These are phyloP conservation scores for Phylloscopus collybita DNA, from an alignment of 2,797 vertebrate species.

Conservation along the genomic window DNA sequence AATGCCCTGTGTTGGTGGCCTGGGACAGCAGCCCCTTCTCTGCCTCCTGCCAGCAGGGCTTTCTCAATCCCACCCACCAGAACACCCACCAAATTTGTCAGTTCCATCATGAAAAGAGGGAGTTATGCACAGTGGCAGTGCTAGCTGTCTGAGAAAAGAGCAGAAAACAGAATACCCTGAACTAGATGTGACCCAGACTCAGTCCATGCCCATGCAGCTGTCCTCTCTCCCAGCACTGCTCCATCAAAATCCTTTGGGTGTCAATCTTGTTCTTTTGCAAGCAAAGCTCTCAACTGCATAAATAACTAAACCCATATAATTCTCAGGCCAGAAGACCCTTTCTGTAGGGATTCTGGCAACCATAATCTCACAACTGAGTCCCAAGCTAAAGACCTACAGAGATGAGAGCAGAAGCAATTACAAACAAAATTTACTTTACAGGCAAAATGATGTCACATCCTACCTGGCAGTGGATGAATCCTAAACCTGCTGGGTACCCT, in stretches of 20 bases:
- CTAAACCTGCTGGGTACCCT: background rate
- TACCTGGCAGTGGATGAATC: background rate
- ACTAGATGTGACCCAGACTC: background rate
- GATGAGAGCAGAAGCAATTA: background rate
- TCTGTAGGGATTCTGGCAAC: background rate
- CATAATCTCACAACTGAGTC: background rate
- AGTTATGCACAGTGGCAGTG: background rate
- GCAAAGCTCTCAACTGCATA: background rate
- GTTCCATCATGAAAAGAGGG: background rate
- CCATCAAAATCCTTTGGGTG: background rate
- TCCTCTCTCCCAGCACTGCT: background rate
- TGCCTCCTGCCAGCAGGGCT: background rate
- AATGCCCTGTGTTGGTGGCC: background rate
- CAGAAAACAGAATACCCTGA: rapidly evolving
- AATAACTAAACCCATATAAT: background rate
- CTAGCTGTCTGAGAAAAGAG: background rate
- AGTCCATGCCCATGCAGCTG: rapidly evolving
- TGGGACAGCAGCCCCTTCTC: background rate
- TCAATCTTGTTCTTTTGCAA: background rate
- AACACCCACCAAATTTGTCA: background rate
- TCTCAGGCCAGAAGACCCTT: background rate
- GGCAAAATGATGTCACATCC: background rate
- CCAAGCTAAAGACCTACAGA: background rate
- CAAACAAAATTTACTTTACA: background rate
- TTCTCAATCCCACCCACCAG: background rate